Evolutionary conservation across 2,113 vertebrate genomes (phyloP).

Genomic region (Hippocampus abdominalis): DNA sequence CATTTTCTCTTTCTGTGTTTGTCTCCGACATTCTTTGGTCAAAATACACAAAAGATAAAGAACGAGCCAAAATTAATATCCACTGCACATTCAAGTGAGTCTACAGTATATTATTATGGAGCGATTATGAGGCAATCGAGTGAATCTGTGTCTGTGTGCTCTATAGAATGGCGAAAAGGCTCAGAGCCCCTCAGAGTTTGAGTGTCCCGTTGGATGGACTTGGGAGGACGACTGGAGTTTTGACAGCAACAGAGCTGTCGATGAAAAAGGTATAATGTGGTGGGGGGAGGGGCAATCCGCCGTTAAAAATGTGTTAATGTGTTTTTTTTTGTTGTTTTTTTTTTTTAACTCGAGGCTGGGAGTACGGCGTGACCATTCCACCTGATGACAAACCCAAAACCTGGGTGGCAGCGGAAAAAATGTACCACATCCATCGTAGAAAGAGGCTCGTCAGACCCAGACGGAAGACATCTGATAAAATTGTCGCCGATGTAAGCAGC

Average conservation of each 20-base stretch:
- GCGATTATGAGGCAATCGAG: not conserved
- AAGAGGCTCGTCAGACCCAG: constrained; percentile 82
- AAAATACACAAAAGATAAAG: too few relatives aligned
- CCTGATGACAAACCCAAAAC: constrained; percentile 89
- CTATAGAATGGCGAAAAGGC: constrained; percentile 89
- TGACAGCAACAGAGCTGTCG: constrained; percentile 91
- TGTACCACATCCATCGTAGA: constrained; percentile 92
- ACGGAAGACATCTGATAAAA: constrained; percentile 73
- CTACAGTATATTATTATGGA: not conserved
- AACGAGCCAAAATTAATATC: too few relatives aligned
- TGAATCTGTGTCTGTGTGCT: constrained; percentile 17
- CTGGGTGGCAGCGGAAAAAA: constrained; percentile 94
- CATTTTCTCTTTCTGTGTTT: too few relatives aligned
- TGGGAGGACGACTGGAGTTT: constrained; percentile 90
- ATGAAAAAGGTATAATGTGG: constrained; percentile 80
- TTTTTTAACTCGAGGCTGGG: constrained; percentile 80
- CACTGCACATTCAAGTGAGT: too few relatives aligned
- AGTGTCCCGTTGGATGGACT: constrained; percentile 86
- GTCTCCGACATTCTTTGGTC: too few relatives aligned
- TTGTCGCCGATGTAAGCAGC: constrained; percentile 65
- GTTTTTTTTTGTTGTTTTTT: not conserved
- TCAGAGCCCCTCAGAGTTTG: constrained; percentile 75
- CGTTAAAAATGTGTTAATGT: not conserved
- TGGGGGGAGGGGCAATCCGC: not conserved
- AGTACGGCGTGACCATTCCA: constrained; percentile 93